Evolutionary conservation across 2,888 invertebrate genomes (phyloP).

Genomic region (Erebia palarica): DNA sequence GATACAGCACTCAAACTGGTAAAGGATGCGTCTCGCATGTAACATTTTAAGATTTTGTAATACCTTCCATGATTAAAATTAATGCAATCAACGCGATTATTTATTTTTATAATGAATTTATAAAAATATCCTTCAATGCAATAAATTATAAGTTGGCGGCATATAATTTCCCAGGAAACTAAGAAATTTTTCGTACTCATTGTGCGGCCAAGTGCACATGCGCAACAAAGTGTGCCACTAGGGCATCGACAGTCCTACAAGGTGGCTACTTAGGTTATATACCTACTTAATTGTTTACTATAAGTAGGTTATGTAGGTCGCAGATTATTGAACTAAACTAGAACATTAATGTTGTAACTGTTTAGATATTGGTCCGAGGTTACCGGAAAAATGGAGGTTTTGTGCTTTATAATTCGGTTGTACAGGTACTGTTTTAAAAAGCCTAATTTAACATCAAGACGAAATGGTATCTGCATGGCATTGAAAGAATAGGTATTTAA

Average conservation of each 20-base stretch:
- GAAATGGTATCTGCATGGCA: too few relatives aligned
- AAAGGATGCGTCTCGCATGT: too few relatives aligned
- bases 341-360: neutral
- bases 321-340: constrained; percentile 43
- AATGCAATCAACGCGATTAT: too few relatives aligned
- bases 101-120: too few relatives aligned
- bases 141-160: neutral
- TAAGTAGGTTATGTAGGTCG: constrained; percentile 62
- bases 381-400: neutral
- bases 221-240: constrained; percentile 69
- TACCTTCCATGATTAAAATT: too few relatives aligned
- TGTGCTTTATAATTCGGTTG: neutral
- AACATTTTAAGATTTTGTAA: too few relatives aligned
- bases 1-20: too few relatives aligned
- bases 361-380: neutral
- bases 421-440: neutral
- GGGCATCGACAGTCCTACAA: constrained; percentile 69
- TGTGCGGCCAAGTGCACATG: constrained; percentile 56
- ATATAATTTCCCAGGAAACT: constrained; percentile 21
- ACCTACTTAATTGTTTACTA: constrained; percentile 36
- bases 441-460: neutral
- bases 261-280: constrained; percentile 52
- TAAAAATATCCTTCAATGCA: neutral
- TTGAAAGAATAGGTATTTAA: neutral
- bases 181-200: constrained; percentile 29